Percentiles rank a stretch among this genome's conserved stretches.
phyloP scores from a whole-genome alignment of 2,113 vertebrate genomes.

The Mustela lutreola region DNA sequence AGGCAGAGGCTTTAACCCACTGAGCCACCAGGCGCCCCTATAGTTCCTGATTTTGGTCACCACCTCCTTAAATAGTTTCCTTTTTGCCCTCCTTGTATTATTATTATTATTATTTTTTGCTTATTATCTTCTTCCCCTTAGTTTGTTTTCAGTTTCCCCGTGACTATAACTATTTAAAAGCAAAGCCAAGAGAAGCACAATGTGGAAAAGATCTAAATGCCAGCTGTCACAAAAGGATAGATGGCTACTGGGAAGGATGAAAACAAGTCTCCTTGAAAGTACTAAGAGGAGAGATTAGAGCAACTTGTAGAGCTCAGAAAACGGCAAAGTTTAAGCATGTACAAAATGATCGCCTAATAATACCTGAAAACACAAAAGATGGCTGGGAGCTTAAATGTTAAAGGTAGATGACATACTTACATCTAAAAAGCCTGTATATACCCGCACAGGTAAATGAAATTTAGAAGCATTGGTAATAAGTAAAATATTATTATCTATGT shows the following conservation, averaged over 20 bases:
- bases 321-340: background rate
- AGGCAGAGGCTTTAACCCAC: too few relatives aligned
- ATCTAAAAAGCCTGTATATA: slow-evolving; percentile 98
- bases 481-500: slow-evolving; percentile 98
- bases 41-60: background rate
- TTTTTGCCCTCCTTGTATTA: background rate
- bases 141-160: background rate
- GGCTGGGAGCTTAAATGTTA: background rate
- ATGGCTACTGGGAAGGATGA: background rate
- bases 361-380: slow-evolving; percentile 31
- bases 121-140: background rate
- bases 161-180: slow-evolving; percentile 1
- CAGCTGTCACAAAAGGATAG: background rate
- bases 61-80: background rate
- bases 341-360: background rate
- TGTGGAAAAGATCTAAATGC: background rate
- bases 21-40: too few relatives aligned
- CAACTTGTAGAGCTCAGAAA: background rate
- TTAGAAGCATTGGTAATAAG: slow-evolving; percentile 99
- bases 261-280: background rate
- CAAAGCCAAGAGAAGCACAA: slow-evolving; percentile 30
- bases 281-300: background rate
- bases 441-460: slow-evolving; percentile 97
- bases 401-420: slow-evolving; percentile 87
- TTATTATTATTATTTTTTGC: too few relatives aligned